Conservation (phyloP, 1,140 invertebrate genomes). For the Zaprionus africanus region DNA sequence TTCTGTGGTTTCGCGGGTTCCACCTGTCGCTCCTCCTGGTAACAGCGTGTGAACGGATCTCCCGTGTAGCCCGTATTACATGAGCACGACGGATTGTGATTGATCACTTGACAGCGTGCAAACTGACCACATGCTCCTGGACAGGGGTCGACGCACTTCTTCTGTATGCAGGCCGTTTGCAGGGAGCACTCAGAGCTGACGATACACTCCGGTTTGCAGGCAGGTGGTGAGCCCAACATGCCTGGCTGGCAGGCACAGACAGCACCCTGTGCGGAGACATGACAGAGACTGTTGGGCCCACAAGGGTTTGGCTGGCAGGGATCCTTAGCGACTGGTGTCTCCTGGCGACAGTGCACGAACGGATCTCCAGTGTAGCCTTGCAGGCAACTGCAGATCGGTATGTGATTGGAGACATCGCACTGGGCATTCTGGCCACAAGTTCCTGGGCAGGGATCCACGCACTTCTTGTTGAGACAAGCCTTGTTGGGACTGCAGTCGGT, state of each 20-base stretch:
- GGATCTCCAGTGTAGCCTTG: conserved; percentile 91
- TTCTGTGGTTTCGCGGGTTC: conserved; percentile 85
- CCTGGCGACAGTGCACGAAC: conserved; percentile 86
- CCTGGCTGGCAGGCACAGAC: conserved; percentile 90
- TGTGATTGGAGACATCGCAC: conserved; percentile 92
- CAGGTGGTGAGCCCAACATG: conserved; percentile 90
- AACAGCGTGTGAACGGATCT: conserved; percentile 86
- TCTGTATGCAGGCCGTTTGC: conserved; percentile 88
- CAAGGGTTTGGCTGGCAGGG: conserved; percentile 92
- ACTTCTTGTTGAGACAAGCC: conserved; percentile 90
- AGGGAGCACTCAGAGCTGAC: conserved; percentile 88
- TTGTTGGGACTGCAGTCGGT: conserved; percentile 91
- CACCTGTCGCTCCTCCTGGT: conserved; percentile 83
- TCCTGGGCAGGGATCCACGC: conserved; percentile 90
- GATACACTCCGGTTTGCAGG: conserved; percentile 89
- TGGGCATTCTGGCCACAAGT: conserved; percentile 90
- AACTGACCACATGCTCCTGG: conserved; percentile 88
- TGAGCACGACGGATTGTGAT: conserved; percentile 87
- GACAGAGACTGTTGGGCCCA: conserved; percentile 91
- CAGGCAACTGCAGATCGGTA: conserved; percentile 90
- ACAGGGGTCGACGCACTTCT: conserved; percentile 90
- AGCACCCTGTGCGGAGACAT: conserved; percentile 89
- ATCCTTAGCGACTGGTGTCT: conserved; percentile 64
- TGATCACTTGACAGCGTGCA: conserved; percentile 87
- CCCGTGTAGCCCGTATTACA: conserved; percentile 85